Conservation (phyloP, 2,888 invertebrate species). For the Drosophila picticornis region DNA sequence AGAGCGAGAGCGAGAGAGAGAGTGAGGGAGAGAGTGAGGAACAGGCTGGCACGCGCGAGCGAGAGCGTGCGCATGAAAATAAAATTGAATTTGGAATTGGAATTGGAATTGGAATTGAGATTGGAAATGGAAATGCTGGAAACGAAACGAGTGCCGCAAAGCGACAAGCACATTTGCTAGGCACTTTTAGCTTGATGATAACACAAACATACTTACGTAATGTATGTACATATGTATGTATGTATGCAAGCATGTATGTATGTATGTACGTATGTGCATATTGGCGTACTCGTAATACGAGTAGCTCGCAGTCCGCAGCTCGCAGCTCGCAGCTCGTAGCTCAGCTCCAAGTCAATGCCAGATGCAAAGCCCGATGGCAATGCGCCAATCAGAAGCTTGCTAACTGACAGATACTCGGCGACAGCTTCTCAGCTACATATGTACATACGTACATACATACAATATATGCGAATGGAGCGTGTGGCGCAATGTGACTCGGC, state of each 20-base stretch:
- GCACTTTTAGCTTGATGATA: constrained; percentile 39
- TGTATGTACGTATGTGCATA: not conserved
- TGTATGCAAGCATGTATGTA: not conserved
- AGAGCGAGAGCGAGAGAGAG: constrained; percentile 8
- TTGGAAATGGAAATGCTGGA: constrained; percentile 70
- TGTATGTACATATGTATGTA: not conserved
- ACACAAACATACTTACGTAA: constrained; percentile 14
- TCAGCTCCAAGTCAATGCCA: constrained; percentile 31
- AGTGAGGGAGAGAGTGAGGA: constrained; percentile 29
- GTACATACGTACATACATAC: not conserved
- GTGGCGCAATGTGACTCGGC: not conserved
- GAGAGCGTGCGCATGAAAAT: constrained; percentile 71
- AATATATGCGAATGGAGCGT: not conserved
- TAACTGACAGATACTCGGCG: constrained; percentile 16
- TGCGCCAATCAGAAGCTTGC: constrained; percentile 56
- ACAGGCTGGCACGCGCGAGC: constrained; percentile 31
- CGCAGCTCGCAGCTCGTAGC: constrained; percentile 6
- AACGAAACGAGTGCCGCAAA: constrained; percentile 55
- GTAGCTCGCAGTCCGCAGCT: constrained; percentile 29
- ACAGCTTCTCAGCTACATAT: not conserved
- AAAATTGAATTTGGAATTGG: constrained; percentile 62
- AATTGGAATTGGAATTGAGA: constrained; percentile 43
- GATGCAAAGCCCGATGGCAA: constrained; percentile 34
- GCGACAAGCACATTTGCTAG: constrained; percentile 18
- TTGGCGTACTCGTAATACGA: constrained; percentile 52